A percentile compares a stretch with the other conserved stretches of the same genome.
These are phyloP conservation scores for Eupithecia dodoneata DNA, from an alignment of 2,888 invertebrate species.

Conservation along the genomic window DNA sequence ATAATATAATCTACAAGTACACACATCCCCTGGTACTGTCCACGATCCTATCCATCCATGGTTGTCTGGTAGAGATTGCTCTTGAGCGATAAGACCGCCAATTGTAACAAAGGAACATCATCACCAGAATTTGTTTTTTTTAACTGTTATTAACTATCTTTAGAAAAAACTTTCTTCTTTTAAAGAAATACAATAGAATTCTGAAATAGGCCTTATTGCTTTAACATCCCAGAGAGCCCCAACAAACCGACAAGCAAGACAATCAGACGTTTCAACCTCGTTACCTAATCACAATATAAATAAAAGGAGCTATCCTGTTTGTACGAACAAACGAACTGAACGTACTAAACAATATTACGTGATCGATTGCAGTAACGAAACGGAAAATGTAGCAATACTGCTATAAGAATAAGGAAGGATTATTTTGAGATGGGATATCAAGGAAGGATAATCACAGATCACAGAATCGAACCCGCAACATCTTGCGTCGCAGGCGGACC, in stretches of 20 bases:
- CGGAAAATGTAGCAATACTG: neutral
- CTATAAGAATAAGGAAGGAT: neutral
- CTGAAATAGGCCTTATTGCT: neutral
- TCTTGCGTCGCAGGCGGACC: too few relatives aligned
- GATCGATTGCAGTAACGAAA: conserved; percentile 19
- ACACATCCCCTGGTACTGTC: too few relatives aligned
- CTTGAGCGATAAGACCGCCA: too few relatives aligned
- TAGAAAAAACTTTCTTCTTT: too few relatives aligned
- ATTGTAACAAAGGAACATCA: too few relatives aligned
- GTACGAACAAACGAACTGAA: conserved; percentile 30
- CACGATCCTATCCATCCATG: too few relatives aligned
- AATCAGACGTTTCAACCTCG: neutral
- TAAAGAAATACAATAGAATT: too few relatives aligned
- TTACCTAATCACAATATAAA: conserved; percentile 8
- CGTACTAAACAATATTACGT: conserved; percentile 33
- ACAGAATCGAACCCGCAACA: too few relatives aligned
- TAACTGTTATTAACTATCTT: too few relatives aligned
- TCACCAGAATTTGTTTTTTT: too few relatives aligned
- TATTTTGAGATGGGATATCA: neutral
- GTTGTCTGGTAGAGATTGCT: too few relatives aligned
- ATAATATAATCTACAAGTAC: too few relatives aligned
- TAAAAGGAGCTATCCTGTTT: conserved; percentile 22
- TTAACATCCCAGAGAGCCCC: neutral
- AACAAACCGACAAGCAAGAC: neutral
- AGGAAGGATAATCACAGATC: neutral